Conservation (phyloP, 2,797 vertebrate genomes). For the Oryzias dopingdopingensis region DNA sequence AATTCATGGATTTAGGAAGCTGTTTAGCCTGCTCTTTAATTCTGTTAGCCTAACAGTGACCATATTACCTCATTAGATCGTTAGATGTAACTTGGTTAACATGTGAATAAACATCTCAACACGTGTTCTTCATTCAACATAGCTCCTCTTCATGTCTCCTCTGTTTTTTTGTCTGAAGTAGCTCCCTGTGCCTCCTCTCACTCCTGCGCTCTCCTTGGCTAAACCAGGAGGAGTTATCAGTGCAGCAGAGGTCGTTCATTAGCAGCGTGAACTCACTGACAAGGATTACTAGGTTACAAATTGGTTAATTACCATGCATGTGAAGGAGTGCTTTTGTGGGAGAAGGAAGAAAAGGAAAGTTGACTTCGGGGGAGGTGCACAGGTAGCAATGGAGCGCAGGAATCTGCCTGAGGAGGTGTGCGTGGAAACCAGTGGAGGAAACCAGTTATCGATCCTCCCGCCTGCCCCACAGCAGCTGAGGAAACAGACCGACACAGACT, state of each 20-base stretch:
- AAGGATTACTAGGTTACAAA: conserved; percentile 82
- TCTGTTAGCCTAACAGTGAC: conserved; percentile 13
- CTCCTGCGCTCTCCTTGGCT: conserved; percentile 19
- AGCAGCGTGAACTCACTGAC: conserved; percentile 69
- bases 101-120: conserved; percentile 20
- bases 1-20: background rate
- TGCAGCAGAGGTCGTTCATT: conserved; percentile 75
- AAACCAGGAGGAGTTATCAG: conserved; percentile 62
- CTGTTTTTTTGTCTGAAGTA: background rate
- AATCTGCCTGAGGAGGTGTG: conserved; percentile 69
- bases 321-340: conserved; percentile 10
- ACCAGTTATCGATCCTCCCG: conserved; percentile 77
- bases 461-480: conserved; percentile 66
- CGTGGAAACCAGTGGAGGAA: conserved; percentile 68
- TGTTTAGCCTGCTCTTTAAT: conserved; percentile 7
- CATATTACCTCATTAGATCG: conserved; percentile 12
- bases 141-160: background rate
- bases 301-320: conserved; percentile 77
- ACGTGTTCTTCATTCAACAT: background rate
- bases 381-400: conserved; percentile 48
- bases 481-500: conserved; percentile 62
- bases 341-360: background rate
- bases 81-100: conserved; percentile 27
- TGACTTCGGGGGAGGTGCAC: conserved; percentile 23
- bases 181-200: background rate